Evolutionary conservation across 2,797 vertebrate species (phyloP), one percentile per base, ranked within the genome.

Genomic region (Glyptemys insculpta): DNA sequence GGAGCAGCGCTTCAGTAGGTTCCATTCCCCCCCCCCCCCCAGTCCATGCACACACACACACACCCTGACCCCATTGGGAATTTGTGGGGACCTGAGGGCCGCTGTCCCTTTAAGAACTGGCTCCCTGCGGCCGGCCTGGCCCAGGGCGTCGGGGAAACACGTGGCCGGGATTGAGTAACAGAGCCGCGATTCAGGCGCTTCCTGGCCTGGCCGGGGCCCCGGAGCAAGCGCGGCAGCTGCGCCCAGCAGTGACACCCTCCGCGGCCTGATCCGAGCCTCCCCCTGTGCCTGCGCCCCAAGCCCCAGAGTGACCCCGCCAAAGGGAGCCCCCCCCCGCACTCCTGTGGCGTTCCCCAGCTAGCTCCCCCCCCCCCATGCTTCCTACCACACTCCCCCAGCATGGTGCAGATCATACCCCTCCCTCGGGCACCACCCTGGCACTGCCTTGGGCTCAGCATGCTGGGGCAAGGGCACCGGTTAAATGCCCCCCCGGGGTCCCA

Each of bases 101-200:
- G 54, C 44, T 83, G 49, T 53, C 82, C 53, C 86, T 92, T 92
- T 88, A 92, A 88, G 62, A 47, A 5, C 50, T 9, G 56, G 79
- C 3, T 2, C 72, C 54, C 81, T 1, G 57, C 31, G 12, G 54
- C 34, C 18, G 29, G n/a, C 80, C 54, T n/a, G 83, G 81, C 85
- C 89, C 85, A 4, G 1, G 56, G 34, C 85, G 10, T 12, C 3
- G 7, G 62, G 8, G 53, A 14, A 23, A 4, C 85, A 76, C 54
- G 76, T 87, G 81, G 62, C 53, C 14, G 49, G n/a, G 76, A 54
- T 23, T 54, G 23, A 74, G 23, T 79, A 83, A 81, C 76, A 90
- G 92, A 87, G 44, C 74, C 31, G 56, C 16, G 72, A 85, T 84
- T 87, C 89, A 62, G 91, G 95, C 96, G 89, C 97, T 96, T 94